Evolutionary conservation across 2,113 vertebrate species (phyloP), one percentile per base, ranked within the genome.

Genomic region (Pangasianodon gigas): DNA sequence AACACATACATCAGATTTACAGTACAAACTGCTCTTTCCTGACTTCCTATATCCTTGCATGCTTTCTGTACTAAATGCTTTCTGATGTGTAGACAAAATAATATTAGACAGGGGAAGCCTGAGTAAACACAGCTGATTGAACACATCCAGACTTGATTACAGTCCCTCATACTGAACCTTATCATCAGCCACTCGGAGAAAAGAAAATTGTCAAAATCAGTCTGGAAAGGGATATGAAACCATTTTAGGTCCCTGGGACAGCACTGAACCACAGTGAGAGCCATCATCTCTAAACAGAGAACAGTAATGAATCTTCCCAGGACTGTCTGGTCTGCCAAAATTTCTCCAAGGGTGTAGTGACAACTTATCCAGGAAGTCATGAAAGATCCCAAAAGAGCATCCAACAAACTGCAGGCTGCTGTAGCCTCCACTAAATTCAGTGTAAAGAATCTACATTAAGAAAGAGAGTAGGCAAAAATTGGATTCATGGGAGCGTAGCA

Each of bases 1-100:
- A 77, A 92, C 52, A 41, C n/a, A 85, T 86, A 24, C 16, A 65
- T 89, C 37, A 79, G 26, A n/a, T 71, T 37, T 67, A 84, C 62
- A 29, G 46, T 86, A 74, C 41, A 84, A 32, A 84, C 24, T 37
- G 19, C n/a, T 74, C 67, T 41, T 74, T n/a, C 10, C 46, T 51
- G 18, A 84, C 82, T 29, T 84, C 82, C 56, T 62, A 18, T 62
- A 6, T 84, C 54, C n/a, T 21, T 56, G 14, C n/a, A 37, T 58
- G 54, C 37, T 84, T 46, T 10, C 16, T 10, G 26, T 6, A 26
- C 32, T 2, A 9, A 60, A 44, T 7, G 13, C 1, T 44, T 84
- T 84, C 37, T 84, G 24, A 62, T 7, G 37, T 46, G 56, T 46
- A 84, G 82, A 46, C 52, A 24, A 26, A 62, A 84, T 60, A 84